Conservation (phyloP, 1,140 invertebrate genomes). For the Ridgeia piscesae region DNA sequence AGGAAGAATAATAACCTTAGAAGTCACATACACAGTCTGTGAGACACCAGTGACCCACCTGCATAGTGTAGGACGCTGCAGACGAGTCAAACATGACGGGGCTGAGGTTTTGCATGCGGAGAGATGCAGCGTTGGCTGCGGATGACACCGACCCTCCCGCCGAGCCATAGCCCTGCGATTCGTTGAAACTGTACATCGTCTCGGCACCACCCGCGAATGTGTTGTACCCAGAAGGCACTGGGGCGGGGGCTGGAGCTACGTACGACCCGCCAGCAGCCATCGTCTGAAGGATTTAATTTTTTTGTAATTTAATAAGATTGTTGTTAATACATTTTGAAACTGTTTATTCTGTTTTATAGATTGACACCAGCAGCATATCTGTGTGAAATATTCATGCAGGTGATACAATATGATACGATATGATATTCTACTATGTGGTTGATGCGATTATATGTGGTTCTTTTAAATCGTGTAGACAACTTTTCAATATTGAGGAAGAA, state of each 20-base stretch:
- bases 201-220: background rate
- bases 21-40: too few species aligned
- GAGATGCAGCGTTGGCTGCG: background rate
- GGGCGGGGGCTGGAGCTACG: background rate
- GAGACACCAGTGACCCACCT: background rate
- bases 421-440: too few species aligned
- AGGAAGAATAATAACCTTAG: too few species aligned
- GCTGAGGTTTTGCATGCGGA: conserved; percentile 11
- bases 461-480: too few species aligned
- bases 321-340: background rate
- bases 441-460: too few species aligned
- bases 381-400: too few species aligned
- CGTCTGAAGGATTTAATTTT: background rate
- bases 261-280: background rate
- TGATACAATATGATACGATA: too few species aligned
- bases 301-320: background rate
- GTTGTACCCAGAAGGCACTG: background rate
- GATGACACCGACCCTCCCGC: background rate
- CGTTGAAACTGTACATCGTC: conserved; percentile 5
- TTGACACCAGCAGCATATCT: too few species aligned
- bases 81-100: background rate
- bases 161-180: background rate
- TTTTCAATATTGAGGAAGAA: too few species aligned
- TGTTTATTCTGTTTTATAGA: background rate
- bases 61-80: background rate